A percentile compares a stretch with the other conserved stretches of the same genome.
These are phyloP conservation scores for Sycon ciliatum DNA, from an alignment of 37 sponge, comb jelly and placozoan genomes.

Conservation along the genomic window DNA sequence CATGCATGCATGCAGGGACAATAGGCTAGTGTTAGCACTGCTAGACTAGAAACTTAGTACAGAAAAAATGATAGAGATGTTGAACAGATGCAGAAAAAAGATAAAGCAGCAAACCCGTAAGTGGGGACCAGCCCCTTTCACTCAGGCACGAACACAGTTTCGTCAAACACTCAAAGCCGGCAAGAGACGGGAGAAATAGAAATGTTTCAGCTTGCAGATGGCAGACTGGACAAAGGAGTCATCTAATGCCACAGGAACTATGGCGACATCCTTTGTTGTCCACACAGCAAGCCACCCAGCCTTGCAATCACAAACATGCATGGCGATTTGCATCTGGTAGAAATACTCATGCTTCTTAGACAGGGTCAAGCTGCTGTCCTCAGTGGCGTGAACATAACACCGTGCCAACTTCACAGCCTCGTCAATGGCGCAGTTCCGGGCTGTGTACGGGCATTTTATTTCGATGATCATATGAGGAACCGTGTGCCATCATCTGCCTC, in stretches of 20 bases:
- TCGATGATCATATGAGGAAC: too few species aligned
- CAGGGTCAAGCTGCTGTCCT: not conserved
- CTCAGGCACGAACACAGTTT: too few species aligned
- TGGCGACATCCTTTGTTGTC: not conserved
- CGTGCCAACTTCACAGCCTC: not conserved
- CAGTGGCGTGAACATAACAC: not conserved
- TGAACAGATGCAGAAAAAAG: too few species aligned
- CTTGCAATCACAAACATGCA: not conserved
- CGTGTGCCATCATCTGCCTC: not conserved
- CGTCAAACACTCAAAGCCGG: not conserved
- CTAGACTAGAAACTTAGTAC: too few species aligned
- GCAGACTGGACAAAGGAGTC: not conserved
- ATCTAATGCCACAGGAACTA: too few species aligned
- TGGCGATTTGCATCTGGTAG: slow-evolving; percentile 21
- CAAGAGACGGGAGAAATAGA: not conserved
- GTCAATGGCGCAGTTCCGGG: not conserved
- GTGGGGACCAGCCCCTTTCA: too few species aligned
- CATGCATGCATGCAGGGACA: too few species aligned
- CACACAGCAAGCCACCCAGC: slow-evolving; percentile 19
- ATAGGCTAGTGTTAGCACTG: too few species aligned
- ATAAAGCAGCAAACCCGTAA: too few species aligned
- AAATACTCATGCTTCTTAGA: not conserved
- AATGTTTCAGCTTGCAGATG: not conserved
- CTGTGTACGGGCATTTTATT: slow-evolving; percentile 22
- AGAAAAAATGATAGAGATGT: too few species aligned